Base-by-base conservation (phyloP, 2,888 invertebrate genomes). In the Harmothoe impar region DNA sequence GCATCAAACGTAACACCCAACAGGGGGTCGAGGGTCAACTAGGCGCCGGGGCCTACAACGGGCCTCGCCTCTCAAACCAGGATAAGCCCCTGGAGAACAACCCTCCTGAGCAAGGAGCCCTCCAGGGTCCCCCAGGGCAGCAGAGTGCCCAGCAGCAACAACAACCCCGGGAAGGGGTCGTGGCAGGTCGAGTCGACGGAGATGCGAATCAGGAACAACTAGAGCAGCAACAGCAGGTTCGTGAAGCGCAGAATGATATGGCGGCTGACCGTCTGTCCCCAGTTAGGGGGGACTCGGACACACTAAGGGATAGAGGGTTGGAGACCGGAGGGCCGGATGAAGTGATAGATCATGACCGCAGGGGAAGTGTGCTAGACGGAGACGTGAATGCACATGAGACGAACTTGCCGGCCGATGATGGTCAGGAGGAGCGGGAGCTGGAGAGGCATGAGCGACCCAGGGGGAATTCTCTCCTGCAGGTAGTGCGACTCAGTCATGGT, bases 351-450 rank as follows among this genome's bases (percentile, higher is more conserved):
- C 52, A 86, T 31, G 86, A 86, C 52, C 52, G 25, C 52, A 20
- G 86, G 5, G 86, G 86, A 0, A 54, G 52, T 31, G 86, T 86
- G 29, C 86, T 25, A 1, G 86, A 86, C 86, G 86, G 86, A 0
- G 86, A 86, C 23, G 86, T 86, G 1, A 86, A 86, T 25, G 86
- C 52, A 17, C 52, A 86, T 31, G 86, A 86, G 81, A 20, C 62
- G 7, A 62, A n/a, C 20, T 43, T 43, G 43, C 43, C 43, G 5
- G n/a, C n/a, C n/a, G n/a, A n/a, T n/a, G 43, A 43, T 3, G 43
- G 43, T 10, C 43, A 43, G 43, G 43, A 43, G 5, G 43, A 43
- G 43, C 43, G 43, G 5, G 10, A 43, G 43, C 3, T 43, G 43
- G 43, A 43, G 43, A 43, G 43, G 43, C 43, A 43, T 7, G 43